These are phyloP conservation scores for Philaethria dido DNA, from an alignment of 2,888 invertebrate species.

Conservation along the genomic window DNA sequence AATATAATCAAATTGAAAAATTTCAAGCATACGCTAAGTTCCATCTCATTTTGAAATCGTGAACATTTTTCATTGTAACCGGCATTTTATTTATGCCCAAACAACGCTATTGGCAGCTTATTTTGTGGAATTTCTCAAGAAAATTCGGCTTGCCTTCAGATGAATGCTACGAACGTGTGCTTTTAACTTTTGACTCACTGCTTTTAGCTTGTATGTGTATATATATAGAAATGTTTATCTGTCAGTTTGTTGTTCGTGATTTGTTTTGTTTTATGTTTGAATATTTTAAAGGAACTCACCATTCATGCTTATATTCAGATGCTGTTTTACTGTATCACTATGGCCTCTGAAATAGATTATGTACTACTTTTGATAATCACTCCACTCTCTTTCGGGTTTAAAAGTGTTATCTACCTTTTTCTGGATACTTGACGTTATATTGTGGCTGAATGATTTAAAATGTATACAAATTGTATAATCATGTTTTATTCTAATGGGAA, in stretches of 20 bases:
- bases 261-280: background rate
- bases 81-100: conserved; percentile 38
- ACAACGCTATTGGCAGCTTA: conserved; percentile 40
- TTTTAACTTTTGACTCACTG: background rate
- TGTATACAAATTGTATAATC: too few relatives aligned
- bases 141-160: conserved; percentile 16
- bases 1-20: too few relatives aligned
- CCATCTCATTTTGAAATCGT: conserved; percentile 26
- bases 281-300: too few relatives aligned
- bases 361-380: too few relatives aligned
- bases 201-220: background rate
- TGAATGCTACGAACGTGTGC: conserved; percentile 18
- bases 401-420: too few relatives aligned
- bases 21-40: conserved; percentile 14
- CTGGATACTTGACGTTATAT: too few relatives aligned
- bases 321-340: too few relatives aligned
- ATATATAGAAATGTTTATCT: conserved; percentile 20
- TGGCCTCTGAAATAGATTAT: too few relatives aligned
- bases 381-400: too few relatives aligned
- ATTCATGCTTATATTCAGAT: too few relatives aligned
- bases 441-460: too few relatives aligned
- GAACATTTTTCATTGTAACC: conserved; percentile 34
- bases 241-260: conserved; percentile 5
- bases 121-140: conserved; percentile 25
- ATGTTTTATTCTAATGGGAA: too few relatives aligned